Conservation (phyloP, 2,113 vertebrate genomes). For the Oophaga pumilio region DNA sequence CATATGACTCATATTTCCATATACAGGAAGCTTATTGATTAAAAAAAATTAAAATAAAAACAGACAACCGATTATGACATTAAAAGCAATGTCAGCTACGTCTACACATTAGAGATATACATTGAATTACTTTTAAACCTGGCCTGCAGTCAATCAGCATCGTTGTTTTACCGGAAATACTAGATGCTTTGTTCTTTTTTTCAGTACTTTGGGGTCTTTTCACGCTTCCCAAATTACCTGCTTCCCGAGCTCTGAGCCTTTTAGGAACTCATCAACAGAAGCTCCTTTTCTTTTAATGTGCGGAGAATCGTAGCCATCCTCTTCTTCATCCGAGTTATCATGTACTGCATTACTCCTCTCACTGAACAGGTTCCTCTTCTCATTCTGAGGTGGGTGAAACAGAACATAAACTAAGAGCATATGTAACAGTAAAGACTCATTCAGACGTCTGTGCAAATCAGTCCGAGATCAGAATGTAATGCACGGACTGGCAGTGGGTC, state of each 20-base stretch:
- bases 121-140: not conserved
- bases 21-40: too few relatives aligned
- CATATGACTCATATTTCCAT: too few relatives aligned
- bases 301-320: conserved; percentile 86
- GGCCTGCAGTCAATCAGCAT: not conserved
- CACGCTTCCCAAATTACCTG: conserved; percentile 73
- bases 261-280: conserved; percentile 94
- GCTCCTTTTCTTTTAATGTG: conserved; percentile 80
- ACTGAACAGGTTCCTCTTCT: conserved; percentile 87
- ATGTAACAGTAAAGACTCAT: not conserved
- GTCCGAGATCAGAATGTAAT: too few relatives aligned
- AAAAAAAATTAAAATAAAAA: too few relatives aligned
- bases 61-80: too few relatives aligned
- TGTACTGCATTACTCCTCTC: conserved; percentile 77
- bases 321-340: conserved; percentile 89
- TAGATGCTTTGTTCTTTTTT: not conserved
- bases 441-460: too few relatives aligned
- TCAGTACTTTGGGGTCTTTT: not conserved
- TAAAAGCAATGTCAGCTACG: not conserved
- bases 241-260: conserved; percentile 91
- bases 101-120: not conserved
- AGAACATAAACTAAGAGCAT: not conserved
- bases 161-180: not conserved
- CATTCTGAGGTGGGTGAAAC: conserved; percentile 72
- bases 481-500: too few relatives aligned